Conservation (phyloP, 2,113 vertebrate genomes). For the Zosterops pallidus region DNA sequence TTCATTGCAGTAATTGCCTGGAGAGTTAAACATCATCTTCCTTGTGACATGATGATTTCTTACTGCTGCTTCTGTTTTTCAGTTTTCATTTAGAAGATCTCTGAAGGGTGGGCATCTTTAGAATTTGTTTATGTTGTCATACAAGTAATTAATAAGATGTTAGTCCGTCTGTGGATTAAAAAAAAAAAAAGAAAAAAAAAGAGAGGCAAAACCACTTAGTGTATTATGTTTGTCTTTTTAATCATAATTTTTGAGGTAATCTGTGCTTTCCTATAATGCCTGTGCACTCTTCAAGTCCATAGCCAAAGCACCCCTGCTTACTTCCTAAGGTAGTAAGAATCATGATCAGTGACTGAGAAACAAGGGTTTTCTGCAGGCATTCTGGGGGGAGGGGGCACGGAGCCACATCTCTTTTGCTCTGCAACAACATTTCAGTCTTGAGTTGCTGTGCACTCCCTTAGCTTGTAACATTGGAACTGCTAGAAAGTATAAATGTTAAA, state of each 20-base stretch:
- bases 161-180: not conserved
- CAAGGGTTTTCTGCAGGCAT: not conserved
- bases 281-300: not conserved
- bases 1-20: not conserved
- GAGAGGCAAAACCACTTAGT: fast-evolving
- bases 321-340: not conserved
- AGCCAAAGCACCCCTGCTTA: not conserved
- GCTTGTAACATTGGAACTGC: not conserved
- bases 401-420: not conserved
- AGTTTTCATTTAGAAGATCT: not conserved
- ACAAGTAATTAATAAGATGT: not conserved
- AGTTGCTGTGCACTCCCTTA: not conserved
- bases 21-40: not conserved
- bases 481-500: not conserved
- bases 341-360: not conserved
- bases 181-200: not conserved
- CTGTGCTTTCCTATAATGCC: not conserved
- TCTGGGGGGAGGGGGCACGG: fast-evolving
- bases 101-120: not conserved
- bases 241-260: not conserved
- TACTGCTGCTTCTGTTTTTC: not conserved
- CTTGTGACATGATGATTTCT: not conserved
- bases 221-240: not conserved
- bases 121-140: not conserved
- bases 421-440: not conserved